A percentile compares a stretch with the other conserved stretches of the same genome.
Evolutionary conservation across 2,113 vertebrate species (phyloP).

Genomic region (Mus spicilegus): DNA sequence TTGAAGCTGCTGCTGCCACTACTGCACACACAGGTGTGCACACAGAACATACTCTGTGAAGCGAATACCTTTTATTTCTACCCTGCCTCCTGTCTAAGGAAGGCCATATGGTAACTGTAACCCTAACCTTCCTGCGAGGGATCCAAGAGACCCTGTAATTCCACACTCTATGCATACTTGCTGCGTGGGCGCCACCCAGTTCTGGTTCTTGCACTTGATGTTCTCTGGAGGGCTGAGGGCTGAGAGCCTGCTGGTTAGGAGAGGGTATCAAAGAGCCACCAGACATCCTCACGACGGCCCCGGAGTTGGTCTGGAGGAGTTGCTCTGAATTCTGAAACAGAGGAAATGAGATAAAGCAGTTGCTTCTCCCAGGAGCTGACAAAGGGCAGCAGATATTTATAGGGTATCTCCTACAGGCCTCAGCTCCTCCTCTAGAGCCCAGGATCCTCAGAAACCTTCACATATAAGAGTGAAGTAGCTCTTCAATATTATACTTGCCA

Average conservation of each 20-base stretch:
- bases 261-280: constrained; percentile 17
- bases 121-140: not conserved
- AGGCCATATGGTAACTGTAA: not conserved
- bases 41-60: not conserved
- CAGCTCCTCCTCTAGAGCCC: not conserved
- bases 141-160: not conserved
- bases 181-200: not conserved
- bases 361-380: not conserved
- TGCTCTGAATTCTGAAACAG: constrained; percentile 63
- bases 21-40: not conserved
- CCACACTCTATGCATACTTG: constrained; percentile 48
- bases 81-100: constrained; percentile 3
- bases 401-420: not conserved
- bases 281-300: not conserved
- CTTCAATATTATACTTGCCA: not conserved
- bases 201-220: constrained; percentile 40
- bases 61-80: constrained; percentile 10
- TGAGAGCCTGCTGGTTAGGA: not conserved
- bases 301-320: not conserved
- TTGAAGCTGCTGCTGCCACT: not conserved
- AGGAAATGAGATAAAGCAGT: constrained; percentile 11
- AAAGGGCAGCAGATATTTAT: not conserved
- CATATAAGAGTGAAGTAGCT: not conserved
- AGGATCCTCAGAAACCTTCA: not conserved
- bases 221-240: not conserved